Percentiles rank a stretch among this genome's conserved stretches.
phyloP scores from a whole-genome alignment of 2,113 vertebrate genomes.

The Cavia aperea region DNA sequence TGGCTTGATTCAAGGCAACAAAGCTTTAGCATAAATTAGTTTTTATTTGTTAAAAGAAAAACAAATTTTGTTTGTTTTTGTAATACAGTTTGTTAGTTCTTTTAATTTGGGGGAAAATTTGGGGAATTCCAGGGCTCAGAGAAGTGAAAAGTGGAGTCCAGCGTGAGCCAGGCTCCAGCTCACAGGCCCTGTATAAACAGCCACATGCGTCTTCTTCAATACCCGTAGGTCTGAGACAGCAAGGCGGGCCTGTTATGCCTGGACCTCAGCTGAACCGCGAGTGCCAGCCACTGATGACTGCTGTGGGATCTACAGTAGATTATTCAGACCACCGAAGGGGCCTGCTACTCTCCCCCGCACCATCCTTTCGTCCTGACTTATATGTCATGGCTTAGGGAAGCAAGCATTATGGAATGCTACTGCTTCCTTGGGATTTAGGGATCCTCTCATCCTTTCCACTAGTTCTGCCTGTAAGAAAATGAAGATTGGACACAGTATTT shows the following conservation, averaged over 20 bases:
- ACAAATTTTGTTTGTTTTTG: slow-evolving; percentile 65
- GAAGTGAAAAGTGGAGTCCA: slow-evolving; percentile 45
- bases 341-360: background rate
- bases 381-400: too few relatives aligned
- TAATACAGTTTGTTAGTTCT: slow-evolving; percentile 63
- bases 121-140: slow-evolving; percentile 59
- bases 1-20: slow-evolving; percentile 54
- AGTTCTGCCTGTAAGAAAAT: background rate
- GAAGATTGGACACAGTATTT: background rate
- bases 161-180: background rate
- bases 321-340: slow-evolving; percentile 55
- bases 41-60: slow-evolving; percentile 66
- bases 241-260: slow-evolving; percentile 54
- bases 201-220: slow-evolving; percentile 8
- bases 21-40: slow-evolving; percentile 63
- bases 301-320: slow-evolving; percentile 23
- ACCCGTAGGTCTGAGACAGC: slow-evolving; percentile 42
- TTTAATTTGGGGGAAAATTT: slow-evolving; percentile 63
- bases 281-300: slow-evolving; percentile 35
- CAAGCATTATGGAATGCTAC: accelerated
- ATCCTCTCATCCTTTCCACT: background rate
- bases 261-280: slow-evolving; percentile 53
- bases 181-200: slow-evolving; percentile 51
- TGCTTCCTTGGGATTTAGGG: accelerated
- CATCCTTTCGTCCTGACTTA: background rate